Base-by-base conservation (phyloP, 2,113 vertebrate species). In the Corythoichthys intestinalis region DNA sequence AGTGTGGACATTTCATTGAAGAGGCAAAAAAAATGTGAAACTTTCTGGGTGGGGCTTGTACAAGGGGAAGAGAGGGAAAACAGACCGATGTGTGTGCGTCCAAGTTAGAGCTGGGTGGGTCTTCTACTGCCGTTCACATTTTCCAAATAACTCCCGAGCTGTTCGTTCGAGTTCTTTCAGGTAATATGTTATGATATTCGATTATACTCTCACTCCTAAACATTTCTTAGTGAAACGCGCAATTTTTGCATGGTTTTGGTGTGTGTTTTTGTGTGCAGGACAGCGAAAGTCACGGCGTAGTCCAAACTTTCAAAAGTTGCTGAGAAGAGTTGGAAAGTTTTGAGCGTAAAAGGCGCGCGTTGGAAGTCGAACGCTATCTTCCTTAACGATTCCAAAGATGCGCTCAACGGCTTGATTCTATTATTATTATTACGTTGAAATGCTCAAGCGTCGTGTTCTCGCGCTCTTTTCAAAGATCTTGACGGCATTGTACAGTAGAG, bases 101-200 rank as follows among this genome's bases (percentile, higher is more conserved):
- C 59, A 71, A 78, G 75, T 84, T 80, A 79, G 82, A 73, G 68
- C 81, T 88, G 89, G 85, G 89, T 89, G 89, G 82, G 83, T 58
- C 56, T 37, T 89, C 86, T 73, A 83, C 79, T n/a, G 53, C 70
- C 69, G 65, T 81, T 80, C 86, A 81, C 85, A 88, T 85, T 85
- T 85, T 74, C 78, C 82, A 80, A 82, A 77, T 64, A 84, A 73
- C 71, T 83, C 74, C 72, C 69, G 66, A 65, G 57, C 76, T 70
- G 83, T 79, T 79, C 76, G 78, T 88, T 57, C 63, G 80, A 79
- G 73, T 69, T 35, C 78, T 50, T 76, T 73, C 81, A 89, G 88
- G 87, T 89, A 88, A 84, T 35, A 9, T 35, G 75, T 78, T 74
- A 34, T 70, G 11, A 48, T 66, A 4, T 10, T 44, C n/a, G 8